Conservation (phyloP, 2,888 invertebrate genomes). For the Acronicta aceris region DNA sequence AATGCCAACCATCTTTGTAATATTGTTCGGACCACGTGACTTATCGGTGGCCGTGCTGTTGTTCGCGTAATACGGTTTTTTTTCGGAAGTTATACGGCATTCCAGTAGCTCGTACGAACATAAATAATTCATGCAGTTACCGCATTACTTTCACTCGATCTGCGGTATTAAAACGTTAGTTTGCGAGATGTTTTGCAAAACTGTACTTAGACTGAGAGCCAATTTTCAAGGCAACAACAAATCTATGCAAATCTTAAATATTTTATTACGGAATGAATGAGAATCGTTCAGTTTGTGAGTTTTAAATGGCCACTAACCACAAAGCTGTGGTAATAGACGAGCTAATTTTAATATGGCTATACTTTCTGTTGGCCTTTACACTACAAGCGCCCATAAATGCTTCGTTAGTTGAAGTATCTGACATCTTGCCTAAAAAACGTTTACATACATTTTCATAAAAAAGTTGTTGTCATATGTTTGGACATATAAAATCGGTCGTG, state of each 20-base stretch:
- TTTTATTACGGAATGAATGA: constrained; percentile 39
- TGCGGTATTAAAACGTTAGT: constrained; percentile 50
- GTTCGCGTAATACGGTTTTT: constrained; percentile 56
- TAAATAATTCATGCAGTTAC: constrained; percentile 73
- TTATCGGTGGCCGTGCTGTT: constrained; percentile 44
- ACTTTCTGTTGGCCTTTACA: constrained; percentile 51
- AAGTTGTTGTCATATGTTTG: constrained; percentile 29
- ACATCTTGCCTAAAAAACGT: constrained; percentile 1
- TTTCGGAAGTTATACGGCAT: constrained; percentile 67
- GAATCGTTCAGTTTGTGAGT: constrained; percentile 36
- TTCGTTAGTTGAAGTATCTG: constrained; percentile 28
- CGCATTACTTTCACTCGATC: constrained; percentile 72
- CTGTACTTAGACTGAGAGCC: constrained; percentile 12
- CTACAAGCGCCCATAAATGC: constrained; percentile 23
- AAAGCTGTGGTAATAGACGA: constrained; percentile 33
- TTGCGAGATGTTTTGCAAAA: constrained; percentile 51
- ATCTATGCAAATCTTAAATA: constrained; percentile 36
- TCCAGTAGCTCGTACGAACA: constrained; percentile 58
- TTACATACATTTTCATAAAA: constrained; percentile 9
- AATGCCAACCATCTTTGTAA: constrained; percentile 41
- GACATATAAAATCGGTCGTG: constrained; percentile 18
- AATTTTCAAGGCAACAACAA: constrained; percentile 42
- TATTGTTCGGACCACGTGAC: constrained; percentile 42
- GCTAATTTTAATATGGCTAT: constrained; percentile 39
- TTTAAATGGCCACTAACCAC: constrained; percentile 38